Conservation (phyloP, 2,888 invertebrate species). For the Campoletis raptor region DNA sequence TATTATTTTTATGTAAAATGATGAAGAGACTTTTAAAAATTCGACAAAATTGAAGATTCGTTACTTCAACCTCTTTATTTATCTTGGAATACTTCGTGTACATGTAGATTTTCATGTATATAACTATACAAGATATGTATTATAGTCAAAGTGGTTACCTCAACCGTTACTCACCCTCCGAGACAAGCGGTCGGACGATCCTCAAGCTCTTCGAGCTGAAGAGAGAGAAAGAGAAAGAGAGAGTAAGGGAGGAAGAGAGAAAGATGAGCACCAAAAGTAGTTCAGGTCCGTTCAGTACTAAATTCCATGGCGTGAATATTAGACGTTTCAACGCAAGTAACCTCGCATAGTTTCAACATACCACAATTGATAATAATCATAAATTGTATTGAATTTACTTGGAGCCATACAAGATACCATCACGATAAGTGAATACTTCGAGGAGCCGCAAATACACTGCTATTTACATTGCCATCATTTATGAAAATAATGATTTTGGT, state of each 20-base stretch:
- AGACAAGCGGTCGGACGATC: constrained; percentile 34
- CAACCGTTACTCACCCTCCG: constrained; percentile 42
- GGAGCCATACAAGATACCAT: neutral
- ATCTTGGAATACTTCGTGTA: neutral
- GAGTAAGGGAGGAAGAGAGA: constrained; percentile 9
- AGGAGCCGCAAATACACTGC: neutral
- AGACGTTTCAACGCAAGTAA: constrained; percentile 55
- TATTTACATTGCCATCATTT: neutral
- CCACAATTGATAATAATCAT: constrained; percentile 53
- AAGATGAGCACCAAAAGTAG: constrained; percentile 49
- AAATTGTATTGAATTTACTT: constrained; percentile 45
- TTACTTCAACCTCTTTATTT: neutral
- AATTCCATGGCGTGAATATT: constrained; percentile 58
- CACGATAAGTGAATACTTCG: neutral
- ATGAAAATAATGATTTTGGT: neutral
- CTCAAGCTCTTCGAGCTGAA: constrained; percentile 9
- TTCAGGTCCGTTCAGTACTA: constrained; percentile 35
- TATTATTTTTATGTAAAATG: neutral
- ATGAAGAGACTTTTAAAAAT: neutral
- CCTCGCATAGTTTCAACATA: constrained; percentile 47
- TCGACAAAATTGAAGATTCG: neutral
- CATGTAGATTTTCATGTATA: constrained; percentile 7
- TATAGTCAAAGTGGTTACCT: constrained; percentile 39
- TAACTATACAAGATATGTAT: neutral
- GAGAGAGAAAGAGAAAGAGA: constrained; percentile 7